phyloP scores from a whole-genome alignment of 2,113 vertebrate genomes.

The Noturus placidus region DNA sequence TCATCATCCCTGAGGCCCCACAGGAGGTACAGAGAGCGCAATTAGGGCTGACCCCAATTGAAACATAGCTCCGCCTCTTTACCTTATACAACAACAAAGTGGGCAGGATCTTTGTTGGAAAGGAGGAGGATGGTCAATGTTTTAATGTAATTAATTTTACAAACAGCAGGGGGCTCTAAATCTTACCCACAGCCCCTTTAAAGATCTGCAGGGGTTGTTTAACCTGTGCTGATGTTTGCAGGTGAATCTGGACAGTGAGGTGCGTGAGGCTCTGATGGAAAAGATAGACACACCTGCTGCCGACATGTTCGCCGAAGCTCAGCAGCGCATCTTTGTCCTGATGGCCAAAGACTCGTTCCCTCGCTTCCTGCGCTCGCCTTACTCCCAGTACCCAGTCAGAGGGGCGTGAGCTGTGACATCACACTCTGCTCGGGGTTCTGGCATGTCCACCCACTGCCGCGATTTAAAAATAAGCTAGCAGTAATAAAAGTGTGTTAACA shows the following conservation, averaged over 20 bases:
- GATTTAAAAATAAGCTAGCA: neutral
- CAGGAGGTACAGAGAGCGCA: conserved; percentile 76
- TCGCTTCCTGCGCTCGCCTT: conserved; percentile 82
- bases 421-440: neutral
- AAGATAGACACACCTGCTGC: conserved; percentile 73
- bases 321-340: conserved; percentile 84
- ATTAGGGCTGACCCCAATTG: neutral
- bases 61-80: neutral
- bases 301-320: conserved; percentile 76
- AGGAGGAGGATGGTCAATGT: neutral
- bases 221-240: conserved; percentile 56
- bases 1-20: conserved; percentile 80
- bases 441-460: neutral
- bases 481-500: neutral
- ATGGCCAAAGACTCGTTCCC: conserved; percentile 94
- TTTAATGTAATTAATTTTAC: neutral
- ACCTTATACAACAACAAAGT: neutral
- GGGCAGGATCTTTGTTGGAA: neutral
- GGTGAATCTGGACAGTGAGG: conserved; percentile 92
- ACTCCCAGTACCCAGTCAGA: conserved; percentile 69
- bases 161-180: neutral
- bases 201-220: neutral
- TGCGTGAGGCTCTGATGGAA: conserved; percentile 77
- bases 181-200: neutral
- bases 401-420: conserved; percentile 46